phyloP scores from a whole-genome alignment of 2,888 invertebrate genomes.

The Frankliniella intonsa region DNA sequence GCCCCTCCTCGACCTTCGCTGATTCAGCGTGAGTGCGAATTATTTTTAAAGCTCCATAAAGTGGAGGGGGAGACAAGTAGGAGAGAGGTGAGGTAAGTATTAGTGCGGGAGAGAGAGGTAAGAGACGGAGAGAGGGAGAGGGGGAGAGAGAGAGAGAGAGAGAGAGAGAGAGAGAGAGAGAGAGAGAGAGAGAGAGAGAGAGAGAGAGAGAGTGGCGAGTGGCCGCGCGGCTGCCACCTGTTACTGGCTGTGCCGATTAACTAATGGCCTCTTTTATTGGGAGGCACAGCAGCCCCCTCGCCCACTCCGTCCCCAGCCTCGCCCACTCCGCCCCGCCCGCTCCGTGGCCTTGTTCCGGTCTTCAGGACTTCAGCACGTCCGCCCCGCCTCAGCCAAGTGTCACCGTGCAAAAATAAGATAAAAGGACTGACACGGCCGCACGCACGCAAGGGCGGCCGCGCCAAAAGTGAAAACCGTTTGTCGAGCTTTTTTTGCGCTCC shows the following conservation, averaged over 20 bases:
- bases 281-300: too few relatives aligned
- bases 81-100: background rate
- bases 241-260: background rate
- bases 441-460: background rate
- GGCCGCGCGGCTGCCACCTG: background rate
- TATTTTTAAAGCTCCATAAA: background rate
- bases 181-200: background rate
- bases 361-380: too few relatives aligned
- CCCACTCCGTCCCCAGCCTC: too few relatives aligned
- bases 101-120: background rate
- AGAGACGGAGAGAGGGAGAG: background rate
- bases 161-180: conserved; percentile 5
- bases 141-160: conserved; percentile 11
- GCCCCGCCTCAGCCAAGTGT: too few relatives aligned
- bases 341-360: too few relatives aligned
- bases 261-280: conserved; percentile 6
- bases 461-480: background rate
- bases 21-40: too few relatives aligned
- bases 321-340: too few relatives aligned
- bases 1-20: too few relatives aligned
- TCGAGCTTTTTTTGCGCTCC: too few relatives aligned
- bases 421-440: background rate
- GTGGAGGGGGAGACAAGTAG: background rate
- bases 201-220: background rate
- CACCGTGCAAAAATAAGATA: too few relatives aligned